These are phyloP conservation scores for Loxodonta africana DNA, from an alignment of 2,113 vertebrate species.

Conservation along the genomic window DNA sequence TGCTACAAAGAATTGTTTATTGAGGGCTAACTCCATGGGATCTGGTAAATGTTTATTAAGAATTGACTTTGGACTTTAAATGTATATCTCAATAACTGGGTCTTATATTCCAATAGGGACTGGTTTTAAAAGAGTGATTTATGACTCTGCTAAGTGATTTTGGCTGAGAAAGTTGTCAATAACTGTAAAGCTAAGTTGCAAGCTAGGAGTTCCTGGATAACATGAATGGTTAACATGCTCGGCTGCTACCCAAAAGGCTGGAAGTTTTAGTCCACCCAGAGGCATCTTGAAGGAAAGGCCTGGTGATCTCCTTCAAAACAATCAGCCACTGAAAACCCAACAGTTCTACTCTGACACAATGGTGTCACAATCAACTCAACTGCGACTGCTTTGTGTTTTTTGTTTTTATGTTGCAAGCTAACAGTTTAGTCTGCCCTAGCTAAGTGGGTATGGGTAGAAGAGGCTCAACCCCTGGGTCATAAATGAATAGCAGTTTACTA, in stretches of 20 bases:
- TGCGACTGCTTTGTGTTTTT: too few relatives aligned
- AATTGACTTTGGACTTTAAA: background rate
- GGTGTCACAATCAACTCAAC: too few relatives aligned
- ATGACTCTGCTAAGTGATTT: background rate
- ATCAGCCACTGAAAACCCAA: too few relatives aligned
- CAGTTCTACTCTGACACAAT: too few relatives aligned
- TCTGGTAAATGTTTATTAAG: background rate
- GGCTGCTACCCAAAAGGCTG: too few relatives aligned
- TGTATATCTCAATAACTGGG: background rate
- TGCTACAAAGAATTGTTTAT: background rate
- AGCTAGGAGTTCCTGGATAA: background rate
- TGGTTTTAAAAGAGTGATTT: background rate
- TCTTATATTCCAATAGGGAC: background rate
- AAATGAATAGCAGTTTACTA: background rate
- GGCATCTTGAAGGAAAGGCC: too few relatives aligned
- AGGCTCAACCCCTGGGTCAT: background rate
- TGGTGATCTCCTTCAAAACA: too few relatives aligned
- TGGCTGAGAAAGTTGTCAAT: background rate
- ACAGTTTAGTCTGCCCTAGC: background rate
- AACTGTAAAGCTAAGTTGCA: background rate
- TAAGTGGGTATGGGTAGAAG: background rate
- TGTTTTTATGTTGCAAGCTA: background rate
- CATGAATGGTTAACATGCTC: too few relatives aligned
- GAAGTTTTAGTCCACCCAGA: too few relatives aligned
- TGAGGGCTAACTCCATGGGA: background rate